Base-by-base conservation (phyloP, 2,797 vertebrate genomes). In the Eptatretus atami region DNA sequence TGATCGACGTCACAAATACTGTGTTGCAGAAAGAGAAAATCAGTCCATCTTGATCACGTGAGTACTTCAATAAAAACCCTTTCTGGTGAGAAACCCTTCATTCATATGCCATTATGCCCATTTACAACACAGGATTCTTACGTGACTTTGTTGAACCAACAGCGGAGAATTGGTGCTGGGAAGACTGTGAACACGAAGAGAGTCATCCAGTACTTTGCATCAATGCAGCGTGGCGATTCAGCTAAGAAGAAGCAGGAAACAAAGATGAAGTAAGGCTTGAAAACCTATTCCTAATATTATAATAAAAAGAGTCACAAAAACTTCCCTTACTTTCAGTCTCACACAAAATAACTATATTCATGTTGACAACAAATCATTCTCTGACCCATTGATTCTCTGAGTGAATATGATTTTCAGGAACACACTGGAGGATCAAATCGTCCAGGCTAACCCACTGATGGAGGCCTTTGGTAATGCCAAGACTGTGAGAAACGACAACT, bases 41-140 rank as follows among this genome's bases (percentile, higher is more conserved):
- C 82, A 90, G 78, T 88, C 83, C 1, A 81, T 88, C 75, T 74
- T 90, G 70, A 88, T 90, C 68, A 86, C 82, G 81, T 86, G 80
- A 15, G 80, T 80, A 70, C 53, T 65, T 13, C 63, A 44, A 44
- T 8, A 44, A 44, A 44, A 44, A 8, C 19, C 19, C 19, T 19
- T 19, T 19, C 19, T 2, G 31, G 31, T 44, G 31, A 44, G 6
- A 44, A 44, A 1, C 31, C 31, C 31, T 44, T 44, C 31, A 44
- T 44, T 44, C 4, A 44, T 44, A n/a, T 19, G 19, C 19, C 19
- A 44, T 44, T 44, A 8, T 44, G 31, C 31, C 31, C 4, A 44
- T 44, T 44, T 44, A 44, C 31, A 44, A n/a, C 31, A 44, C 31
- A 44, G 31, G 3, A 44, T 44, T 1, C 31, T 44, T 44, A 44